phyloP scores from a whole-genome alignment of 2,888 invertebrate species.

The Phytoseiulus persimilis region DNA sequence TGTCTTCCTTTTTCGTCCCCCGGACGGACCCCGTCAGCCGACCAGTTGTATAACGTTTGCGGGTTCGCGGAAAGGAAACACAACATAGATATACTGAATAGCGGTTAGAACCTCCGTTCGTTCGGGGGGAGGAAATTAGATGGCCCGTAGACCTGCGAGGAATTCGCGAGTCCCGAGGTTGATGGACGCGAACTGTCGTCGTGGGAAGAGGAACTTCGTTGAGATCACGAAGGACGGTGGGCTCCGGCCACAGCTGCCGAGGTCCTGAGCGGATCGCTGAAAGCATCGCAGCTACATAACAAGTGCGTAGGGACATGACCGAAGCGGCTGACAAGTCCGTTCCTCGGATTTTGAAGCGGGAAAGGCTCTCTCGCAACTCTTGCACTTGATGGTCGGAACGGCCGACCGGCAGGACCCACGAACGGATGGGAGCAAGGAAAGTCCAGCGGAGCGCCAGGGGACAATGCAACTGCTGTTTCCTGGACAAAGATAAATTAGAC shows the following conservation, averaged over 20 bases:
- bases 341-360: background rate
- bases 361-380: background rate
- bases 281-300: background rate
- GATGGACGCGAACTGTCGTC: background rate
- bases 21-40: background rate
- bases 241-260: background rate
- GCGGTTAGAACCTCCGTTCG: background rate
- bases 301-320: background rate
- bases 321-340: background rate
- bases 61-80: background rate
- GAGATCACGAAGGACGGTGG: too few relatives aligned
- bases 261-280: background rate
- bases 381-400: background rate
- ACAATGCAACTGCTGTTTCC: constrained; percentile 28
- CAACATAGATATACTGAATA: background rate
- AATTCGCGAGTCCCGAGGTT: background rate
- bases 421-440: background rate
- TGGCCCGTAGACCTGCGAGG: background rate
- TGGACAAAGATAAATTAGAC: constrained; percentile 37
- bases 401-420: background rate
- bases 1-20: background rate
- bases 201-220: background rate
- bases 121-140: background rate
- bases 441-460: background rate
- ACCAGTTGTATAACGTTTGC: background rate